Evolutionary conservation across 2,797 vertebrate species (phyloP), one percentile per base, ranked within the genome.

Genomic region (Oreochromis mossambicus): DNA sequence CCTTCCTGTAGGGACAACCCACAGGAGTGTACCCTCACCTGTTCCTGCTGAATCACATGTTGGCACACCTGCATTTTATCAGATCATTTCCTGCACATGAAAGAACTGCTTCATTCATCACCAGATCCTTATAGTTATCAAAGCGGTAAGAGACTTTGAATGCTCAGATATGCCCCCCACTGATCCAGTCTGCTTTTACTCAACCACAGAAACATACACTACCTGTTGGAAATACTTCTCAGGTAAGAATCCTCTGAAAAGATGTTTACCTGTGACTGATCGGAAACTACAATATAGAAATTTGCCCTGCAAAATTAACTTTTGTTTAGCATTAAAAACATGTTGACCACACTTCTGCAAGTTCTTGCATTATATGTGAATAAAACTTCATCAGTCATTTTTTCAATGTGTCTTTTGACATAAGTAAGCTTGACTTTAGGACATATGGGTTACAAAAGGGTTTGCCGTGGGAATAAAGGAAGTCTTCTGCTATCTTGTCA

Each of bases 401-500:
- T 63, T 32, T 75, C 5, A 17, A 34, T 24, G 63, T 63, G 58
- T 86, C 66, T 84, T 80, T 83, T 78, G 50, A 26, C 34, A 77
- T 68, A 17, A 46, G 66, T 43, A 46, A 55, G 68, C 24, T 38
- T 63, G 79, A 84, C 89, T 51, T 78, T 11, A 77, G 66, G 76
- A 79, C 10, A 1, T 77, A 80, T 85, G 79, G 88, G 63, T 87
- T 81, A 84, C 90, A 88, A 91, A 90, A 90, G 83, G 54, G 86
- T 91, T 89, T 89, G 85, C 83, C 63, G 38, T 77, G 87, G 79
- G 83, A 81, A 89, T 83, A 85, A 90, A 86, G 83, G 56, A 92
- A 68, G 46, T 80, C 80, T 90, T 90, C 82, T 90, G 55, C 68
- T 93, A 94, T 96, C 94, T 79, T 70, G 58, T 80, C 79, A 95